Evolutionary conservation across 2,113 vertebrate genomes (phyloP).

Genomic region (Mormyrus iriodes): DNA sequence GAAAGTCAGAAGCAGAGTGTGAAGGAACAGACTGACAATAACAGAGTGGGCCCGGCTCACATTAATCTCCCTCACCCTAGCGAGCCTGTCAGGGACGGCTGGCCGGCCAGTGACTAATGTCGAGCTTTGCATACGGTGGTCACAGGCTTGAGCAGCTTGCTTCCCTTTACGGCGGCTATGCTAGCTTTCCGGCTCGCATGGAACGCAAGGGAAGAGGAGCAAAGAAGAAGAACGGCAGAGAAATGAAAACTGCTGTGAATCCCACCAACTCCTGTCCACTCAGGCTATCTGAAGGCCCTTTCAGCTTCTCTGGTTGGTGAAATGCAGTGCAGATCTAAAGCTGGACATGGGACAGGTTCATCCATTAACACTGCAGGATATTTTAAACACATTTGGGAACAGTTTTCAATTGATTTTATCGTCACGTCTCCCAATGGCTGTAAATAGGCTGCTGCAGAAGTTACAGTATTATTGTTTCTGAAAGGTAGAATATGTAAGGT

Average conservation of each 20-base stretch:
- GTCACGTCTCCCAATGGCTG: background rate
- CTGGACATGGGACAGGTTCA: background rate
- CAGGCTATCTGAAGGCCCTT: background rate
- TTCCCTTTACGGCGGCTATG: constrained; percentile 63
- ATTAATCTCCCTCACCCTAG: constrained; percentile 95
- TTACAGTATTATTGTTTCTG: background rate
- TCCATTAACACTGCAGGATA: background rate
- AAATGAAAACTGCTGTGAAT: background rate
- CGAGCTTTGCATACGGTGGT: constrained; percentile 97
- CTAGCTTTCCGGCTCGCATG: constrained; percentile 64
- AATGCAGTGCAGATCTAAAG: background rate
- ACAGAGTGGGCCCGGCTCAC: constrained; percentile 89
- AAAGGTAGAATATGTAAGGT: background rate
- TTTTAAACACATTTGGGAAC: constrained; percentile 3
- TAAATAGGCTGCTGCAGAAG: background rate
- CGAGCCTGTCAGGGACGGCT: constrained; percentile 88
- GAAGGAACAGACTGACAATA: constrained; percentile 79
- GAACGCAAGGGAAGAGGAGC: background rate
- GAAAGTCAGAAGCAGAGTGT: constrained; percentile 74
- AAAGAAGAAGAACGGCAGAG: background rate
- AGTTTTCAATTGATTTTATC: constrained; percentile 3
- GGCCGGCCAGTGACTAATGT: constrained; percentile 96
- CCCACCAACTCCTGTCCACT: background rate
- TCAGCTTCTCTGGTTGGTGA: background rate
- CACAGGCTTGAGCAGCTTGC: constrained; percentile 77